These are phyloP conservation scores for Caradrina kadenii DNA, from an alignment of 2,888 invertebrate genomes.

Conservation along the genomic window DNA sequence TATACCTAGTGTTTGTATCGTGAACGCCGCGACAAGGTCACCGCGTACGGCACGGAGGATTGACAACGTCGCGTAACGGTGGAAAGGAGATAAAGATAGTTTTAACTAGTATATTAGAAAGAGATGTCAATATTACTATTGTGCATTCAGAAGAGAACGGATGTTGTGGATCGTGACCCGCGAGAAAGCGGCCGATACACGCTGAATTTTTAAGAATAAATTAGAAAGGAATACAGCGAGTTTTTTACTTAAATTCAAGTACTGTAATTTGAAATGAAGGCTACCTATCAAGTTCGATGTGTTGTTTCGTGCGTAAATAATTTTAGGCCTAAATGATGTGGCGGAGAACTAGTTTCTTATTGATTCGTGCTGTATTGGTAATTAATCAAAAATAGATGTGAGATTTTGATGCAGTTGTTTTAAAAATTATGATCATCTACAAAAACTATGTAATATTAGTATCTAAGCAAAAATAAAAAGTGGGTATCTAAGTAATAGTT, in stretches of 20 bases:
- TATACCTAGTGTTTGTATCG: conserved; percentile 75
- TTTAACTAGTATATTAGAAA: conserved; percentile 57
- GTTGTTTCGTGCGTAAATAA: conserved; percentile 19
- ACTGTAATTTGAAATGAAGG: conserved; percentile 41
- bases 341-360: not conserved
- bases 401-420: not conserved
- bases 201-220: conserved; percentile 84
- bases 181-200: conserved; percentile 85
- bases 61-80: conserved; percentile 82
- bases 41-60: conserved; percentile 72
- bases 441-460: not conserved
- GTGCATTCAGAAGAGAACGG: conserved; percentile 88
- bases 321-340: conserved; percentile 50
- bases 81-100: conserved; percentile 67
- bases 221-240: conserved; percentile 76
- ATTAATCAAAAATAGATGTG: not conserved
- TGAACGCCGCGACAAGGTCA: conserved; percentile 86
- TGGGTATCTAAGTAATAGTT: not conserved
- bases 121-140: conserved; percentile 80
- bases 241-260: conserved; percentile 36
- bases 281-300: conserved; percentile 10
- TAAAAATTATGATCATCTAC: too few species aligned
- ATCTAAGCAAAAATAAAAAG: not conserved
- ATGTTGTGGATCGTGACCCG: conserved; percentile 87
- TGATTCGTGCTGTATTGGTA: not conserved